These are phyloP conservation scores for Scophthalmus maximus DNA, from an alignment of 2,113 vertebrate species.

Conservation along the genomic window DNA sequence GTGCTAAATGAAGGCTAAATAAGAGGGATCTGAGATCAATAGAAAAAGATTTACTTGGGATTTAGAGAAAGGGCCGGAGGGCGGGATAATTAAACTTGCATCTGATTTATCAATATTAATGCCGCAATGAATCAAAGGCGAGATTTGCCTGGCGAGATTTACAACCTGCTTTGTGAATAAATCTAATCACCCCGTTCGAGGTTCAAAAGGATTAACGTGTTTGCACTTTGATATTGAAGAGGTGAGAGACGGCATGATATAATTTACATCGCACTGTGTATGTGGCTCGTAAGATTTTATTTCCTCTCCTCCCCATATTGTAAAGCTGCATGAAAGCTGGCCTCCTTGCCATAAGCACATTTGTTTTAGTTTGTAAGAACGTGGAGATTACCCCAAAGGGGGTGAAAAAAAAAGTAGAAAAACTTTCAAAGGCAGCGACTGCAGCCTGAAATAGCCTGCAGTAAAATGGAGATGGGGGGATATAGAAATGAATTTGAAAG, in stretches of 20 bases:
- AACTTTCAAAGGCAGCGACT: conserved; percentile 48
- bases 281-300: conserved; percentile 13
- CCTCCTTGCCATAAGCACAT: conserved; percentile 35
- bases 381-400: not conserved
- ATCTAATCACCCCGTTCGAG: conserved; percentile 35
- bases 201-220: conserved; percentile 45
- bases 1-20: conserved; percentile 52
- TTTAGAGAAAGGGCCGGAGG: conserved; percentile 37
- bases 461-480: conserved; percentile 58
- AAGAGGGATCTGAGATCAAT: conserved; percentile 56
- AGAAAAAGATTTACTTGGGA: conserved; percentile 7
- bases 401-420: not conserved
- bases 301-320: conserved; percentile 5
- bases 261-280: not conserved
- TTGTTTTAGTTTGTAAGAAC: conserved; percentile 45
- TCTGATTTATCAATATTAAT: conserved; percentile 49
- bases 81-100: conserved; percentile 12
- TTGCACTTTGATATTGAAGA: conserved; percentile 18
- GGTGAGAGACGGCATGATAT: not conserved
- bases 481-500: conserved; percentile 57
- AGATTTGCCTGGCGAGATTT: not conserved
- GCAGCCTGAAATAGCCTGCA: conserved; percentile 58
- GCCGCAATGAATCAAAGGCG: conserved; percentile 37
- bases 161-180: conserved; percentile 29
- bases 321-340: conserved; percentile 26